Percentiles rank a stretch among this genome's conserved stretches.
phyloP scores from a whole-genome alignment of 2,113 vertebrate species.

The Galemys pyrenaicus region DNA sequence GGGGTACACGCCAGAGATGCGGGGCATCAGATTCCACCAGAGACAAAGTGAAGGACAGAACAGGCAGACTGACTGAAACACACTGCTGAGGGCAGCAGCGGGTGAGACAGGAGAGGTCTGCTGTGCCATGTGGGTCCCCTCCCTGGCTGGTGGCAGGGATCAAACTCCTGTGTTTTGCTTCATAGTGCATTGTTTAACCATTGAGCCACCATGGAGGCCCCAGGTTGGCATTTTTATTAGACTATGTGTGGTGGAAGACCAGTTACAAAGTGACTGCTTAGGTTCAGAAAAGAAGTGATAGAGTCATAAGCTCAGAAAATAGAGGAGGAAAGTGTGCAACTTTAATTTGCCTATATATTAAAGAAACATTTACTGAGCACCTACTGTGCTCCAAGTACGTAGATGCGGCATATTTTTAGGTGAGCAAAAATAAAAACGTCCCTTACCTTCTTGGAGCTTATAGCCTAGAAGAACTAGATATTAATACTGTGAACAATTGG shows the following conservation, averaged over 20 bases:
- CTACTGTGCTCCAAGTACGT: not conserved
- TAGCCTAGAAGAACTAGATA: not conserved
- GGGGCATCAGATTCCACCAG: too few species aligned
- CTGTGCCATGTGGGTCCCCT: too few species aligned
- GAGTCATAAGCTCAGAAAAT: not conserved
- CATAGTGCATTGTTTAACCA: too few species aligned
- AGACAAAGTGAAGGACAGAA: too few species aligned
- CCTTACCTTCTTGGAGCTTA: not conserved
- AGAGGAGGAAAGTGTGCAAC: not conserved
- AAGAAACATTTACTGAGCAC: not conserved
- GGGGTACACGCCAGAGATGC: too few species aligned
- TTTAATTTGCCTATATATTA: not conserved
- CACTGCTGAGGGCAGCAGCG: too few species aligned
- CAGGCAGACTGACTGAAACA: too few species aligned
- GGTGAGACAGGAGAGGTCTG: too few species aligned
- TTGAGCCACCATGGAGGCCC: too few species aligned
- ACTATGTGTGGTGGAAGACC: not conserved
- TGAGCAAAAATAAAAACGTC: conserved; percentile 19
- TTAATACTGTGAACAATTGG: conserved; percentile 11
- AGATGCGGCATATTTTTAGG: conserved; percentile 30
- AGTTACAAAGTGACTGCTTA: not conserved
- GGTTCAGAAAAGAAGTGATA: not conserved
- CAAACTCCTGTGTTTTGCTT: too few species aligned
- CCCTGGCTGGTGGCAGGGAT: too few species aligned
- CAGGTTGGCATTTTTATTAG: conserved; percentile 2